Percentiles rank a stretch among this genome's conserved stretches.
Evolutionary conservation across 2,888 invertebrate species (phyloP).

Genomic region (Sphecodes monilicornis): DNA sequence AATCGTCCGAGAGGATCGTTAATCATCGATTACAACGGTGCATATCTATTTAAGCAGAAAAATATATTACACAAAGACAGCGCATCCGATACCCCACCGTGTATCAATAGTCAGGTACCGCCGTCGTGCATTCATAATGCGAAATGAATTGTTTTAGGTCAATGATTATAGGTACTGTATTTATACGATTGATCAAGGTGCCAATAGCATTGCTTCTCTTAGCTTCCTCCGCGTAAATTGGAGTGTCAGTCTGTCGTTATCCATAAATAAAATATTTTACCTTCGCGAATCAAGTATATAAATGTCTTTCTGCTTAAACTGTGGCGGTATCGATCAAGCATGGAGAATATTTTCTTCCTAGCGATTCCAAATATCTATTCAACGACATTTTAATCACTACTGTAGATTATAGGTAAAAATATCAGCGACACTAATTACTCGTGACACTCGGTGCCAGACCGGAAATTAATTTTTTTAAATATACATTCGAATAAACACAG

Average conservation of each 20-base stretch:
- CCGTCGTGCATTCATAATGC: neutral
- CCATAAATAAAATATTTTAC: neutral
- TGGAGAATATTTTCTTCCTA: no score
- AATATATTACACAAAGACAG: neutral
- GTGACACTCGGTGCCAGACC: no score
- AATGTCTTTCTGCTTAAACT: neutral
- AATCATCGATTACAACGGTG: neutral
- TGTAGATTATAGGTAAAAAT: neutral
- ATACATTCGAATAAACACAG: no score
- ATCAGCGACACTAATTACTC: neutral
- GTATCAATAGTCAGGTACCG: neutral
- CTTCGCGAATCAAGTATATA: neutral
- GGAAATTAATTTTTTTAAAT: no score
- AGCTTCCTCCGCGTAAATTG: neutral
- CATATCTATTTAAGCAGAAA: constrained; percentile 1
- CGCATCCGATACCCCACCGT: neutral
- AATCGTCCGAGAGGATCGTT: neutral
- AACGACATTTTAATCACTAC: no score
- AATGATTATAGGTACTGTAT: neutral
- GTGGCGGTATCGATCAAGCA: no score
- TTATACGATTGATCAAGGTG: neutral
- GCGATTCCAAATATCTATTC: no score
- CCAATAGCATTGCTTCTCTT: neutral
- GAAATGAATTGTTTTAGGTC: neutral
- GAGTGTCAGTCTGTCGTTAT: neutral